Percentiles rank a stretch among this genome's conserved stretches.
phyloP scores from a whole-genome alignment of 2,113 vertebrate species.

The Daphoenositta chrysoptera region DNA sequence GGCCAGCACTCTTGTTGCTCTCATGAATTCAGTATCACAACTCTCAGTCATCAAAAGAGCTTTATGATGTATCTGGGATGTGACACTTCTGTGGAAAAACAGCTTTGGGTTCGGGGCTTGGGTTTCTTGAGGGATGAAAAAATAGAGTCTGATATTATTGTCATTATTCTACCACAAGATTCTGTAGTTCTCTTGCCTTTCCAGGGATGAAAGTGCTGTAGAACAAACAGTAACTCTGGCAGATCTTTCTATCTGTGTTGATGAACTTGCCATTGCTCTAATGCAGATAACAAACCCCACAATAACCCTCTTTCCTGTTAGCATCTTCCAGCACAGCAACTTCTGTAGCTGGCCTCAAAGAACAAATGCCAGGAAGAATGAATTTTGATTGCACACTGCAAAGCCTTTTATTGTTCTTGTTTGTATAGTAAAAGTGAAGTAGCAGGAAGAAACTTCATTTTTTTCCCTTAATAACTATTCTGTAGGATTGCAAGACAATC shows the following conservation, averaged over 20 bases:
- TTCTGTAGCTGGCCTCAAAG: background rate
- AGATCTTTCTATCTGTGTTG: background rate
- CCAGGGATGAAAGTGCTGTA: background rate
- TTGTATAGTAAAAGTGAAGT: background rate
- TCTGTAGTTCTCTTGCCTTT: background rate
- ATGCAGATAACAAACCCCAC: background rate
- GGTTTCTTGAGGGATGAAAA: background rate
- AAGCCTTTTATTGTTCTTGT: background rate
- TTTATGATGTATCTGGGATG: background rate
- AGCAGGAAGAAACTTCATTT: background rate
- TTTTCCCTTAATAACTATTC: background rate
- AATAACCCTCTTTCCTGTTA: background rate
- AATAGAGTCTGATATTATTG: background rate
- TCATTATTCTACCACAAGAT: background rate
- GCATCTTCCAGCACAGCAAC: background rate
- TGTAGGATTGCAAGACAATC: background rate
- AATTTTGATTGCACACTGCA: background rate
- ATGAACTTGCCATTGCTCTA: constrained; percentile 11
- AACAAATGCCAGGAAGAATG: background rate
- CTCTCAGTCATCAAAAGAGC: background rate
- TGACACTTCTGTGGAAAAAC: constrained; percentile 5
- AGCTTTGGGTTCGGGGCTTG: background rate
- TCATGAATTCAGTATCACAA: background rate
- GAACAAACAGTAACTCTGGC: background rate
- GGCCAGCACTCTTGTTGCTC: background rate